Percentiles rank a stretch among this genome's conserved stretches.
phyloP scores from a whole-genome alignment of 2,113 vertebrate genomes.

The Verasper variegatus region DNA sequence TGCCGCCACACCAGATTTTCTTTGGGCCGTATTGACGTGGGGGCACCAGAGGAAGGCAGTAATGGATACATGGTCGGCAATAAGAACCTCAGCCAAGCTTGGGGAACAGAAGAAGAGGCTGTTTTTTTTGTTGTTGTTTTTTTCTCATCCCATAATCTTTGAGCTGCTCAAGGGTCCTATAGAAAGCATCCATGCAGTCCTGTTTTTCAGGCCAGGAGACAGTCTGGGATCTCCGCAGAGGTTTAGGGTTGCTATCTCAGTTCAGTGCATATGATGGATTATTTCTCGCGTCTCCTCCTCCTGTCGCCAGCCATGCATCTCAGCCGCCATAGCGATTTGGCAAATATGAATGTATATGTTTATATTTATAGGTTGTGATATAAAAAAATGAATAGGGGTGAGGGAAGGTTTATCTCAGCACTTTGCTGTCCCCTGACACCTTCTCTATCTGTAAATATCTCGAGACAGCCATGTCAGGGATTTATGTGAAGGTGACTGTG shows the following conservation, averaged over 20 bases:
- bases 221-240: constrained; percentile 67
- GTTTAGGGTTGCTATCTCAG: constrained; percentile 76
- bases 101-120: constrained; percentile 59
- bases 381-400: constrained; percentile 68
- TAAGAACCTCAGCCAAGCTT: constrained; percentile 72
- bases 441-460: constrained; percentile 75
- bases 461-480: constrained; percentile 75
- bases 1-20: constrained; percentile 74
- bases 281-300: constrained; percentile 71
- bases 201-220: constrained; percentile 63
- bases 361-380: constrained; percentile 75
- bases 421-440: constrained; percentile 71
- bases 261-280: constrained; percentile 80
- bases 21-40: constrained; percentile 76
- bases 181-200: constrained; percentile 60
- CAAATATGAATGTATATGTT: constrained; percentile 79
- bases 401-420: constrained; percentile 76
- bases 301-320: constrained; percentile 79
- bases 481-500: constrained; percentile 76
- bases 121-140: constrained; percentile 52
- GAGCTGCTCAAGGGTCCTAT: constrained; percentile 69
- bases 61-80: constrained; percentile 82
- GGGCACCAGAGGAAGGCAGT: constrained; percentile 79
- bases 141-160: constrained; percentile 72
- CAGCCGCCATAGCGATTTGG: constrained; percentile 65